Evolutionary conservation across 2,888 invertebrate genomes (phyloP), one percentile per base, ranked within the genome.

Genomic region (Hydrotaea cyrtoneurina): DNA sequence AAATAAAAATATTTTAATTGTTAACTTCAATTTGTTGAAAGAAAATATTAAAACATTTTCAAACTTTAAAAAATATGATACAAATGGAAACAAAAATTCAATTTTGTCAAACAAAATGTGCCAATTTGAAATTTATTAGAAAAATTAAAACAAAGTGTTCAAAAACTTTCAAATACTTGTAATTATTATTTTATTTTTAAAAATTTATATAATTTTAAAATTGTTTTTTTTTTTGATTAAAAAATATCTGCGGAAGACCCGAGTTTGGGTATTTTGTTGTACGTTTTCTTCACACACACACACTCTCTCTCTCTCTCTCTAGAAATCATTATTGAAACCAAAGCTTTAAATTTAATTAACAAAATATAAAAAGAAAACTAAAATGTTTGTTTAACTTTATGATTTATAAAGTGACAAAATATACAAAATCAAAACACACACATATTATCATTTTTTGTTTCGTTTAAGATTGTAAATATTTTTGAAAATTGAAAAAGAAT

Each of bases 301-400:
- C n/a, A n/a, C n/a, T n/a, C n/a, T n/a, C n/a, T n/a, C n/a, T n/a
- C n/a, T n/a, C n/a, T n/a, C n/a, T 66, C 11, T 69, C 46, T 69
- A 81, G 80, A 73, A 75, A 83, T 59, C 62, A 86, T 74, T 76
- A 85, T 85, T 86, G 86, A 86, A 86, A 86, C 86, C 86, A 87
- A 86, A 86, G 86, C 86, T 86, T 86, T 86, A 87, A 87, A 86
- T 82, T 85, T 85, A 85, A 82, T 85, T 82, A 79, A 66, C 53
- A 74, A 83, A 80, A 83, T 66, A 82, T 8, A 39, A 8, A 39
- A 39, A 39, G 77, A 74, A 73, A 78, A 74, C 43, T 69, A 53
- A 43, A 50, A n/a, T n/a, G n/a, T 26, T 71, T 43, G 43, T 69
- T 50, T 64, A 78, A 73, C 3, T 8, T 39, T 39, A 8, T 39